Evolutionary conservation across 2,113 vertebrate species (phyloP).

Genomic region (Malurus cyaneus): DNA sequence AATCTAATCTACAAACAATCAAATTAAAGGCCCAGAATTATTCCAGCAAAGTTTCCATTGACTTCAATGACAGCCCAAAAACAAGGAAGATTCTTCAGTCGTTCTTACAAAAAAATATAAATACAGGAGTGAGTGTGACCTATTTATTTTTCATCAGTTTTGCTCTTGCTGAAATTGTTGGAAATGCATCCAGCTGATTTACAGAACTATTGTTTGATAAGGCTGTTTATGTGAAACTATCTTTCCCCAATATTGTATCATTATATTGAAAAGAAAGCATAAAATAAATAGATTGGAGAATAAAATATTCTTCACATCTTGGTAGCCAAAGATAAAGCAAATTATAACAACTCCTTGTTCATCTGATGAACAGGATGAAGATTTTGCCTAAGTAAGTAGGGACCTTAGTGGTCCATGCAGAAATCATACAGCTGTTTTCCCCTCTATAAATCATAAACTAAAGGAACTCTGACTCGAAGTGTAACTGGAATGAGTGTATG

Average conservation of each 20-base stretch:
- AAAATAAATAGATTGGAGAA: neutral
- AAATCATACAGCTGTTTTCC: neutral
- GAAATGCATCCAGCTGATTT: neutral
- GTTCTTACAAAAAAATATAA: neutral
- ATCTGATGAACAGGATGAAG: neutral
- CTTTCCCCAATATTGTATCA: neutral
- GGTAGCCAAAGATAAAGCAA: neutral
- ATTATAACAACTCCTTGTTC: neutral
- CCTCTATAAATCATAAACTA: neutral
- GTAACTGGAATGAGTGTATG: neutral
- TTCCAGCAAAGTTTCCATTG: neutral
- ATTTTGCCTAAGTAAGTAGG: neutral
- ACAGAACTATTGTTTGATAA: neutral
- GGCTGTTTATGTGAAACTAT: neutral
- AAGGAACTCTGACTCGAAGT: neutral
- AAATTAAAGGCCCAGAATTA: constrained; percentile 16
- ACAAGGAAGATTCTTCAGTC: neutral
- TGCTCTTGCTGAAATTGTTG: neutral
- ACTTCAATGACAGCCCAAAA: neutral
- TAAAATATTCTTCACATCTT: neutral
- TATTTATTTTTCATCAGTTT: neutral
- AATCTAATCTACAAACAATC: neutral
- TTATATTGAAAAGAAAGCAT: neutral
- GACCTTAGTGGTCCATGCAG: neutral
- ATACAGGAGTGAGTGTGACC: neutral